Conservation (phyloP, 2,113 vertebrate genomes). For the Melanerpes aurifrons region DNA sequence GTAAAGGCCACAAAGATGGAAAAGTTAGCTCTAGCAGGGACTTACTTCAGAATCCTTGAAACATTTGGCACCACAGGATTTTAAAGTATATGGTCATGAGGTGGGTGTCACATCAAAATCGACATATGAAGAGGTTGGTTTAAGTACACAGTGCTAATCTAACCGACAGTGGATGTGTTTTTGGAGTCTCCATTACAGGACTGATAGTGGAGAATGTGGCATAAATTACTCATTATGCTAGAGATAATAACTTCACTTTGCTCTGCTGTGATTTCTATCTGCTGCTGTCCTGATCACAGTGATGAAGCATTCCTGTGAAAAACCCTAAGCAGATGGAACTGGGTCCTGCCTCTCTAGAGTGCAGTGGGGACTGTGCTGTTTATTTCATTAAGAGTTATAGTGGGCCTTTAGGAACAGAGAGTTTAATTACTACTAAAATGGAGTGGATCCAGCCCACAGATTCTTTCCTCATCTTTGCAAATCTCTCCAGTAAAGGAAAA, state of each 20-base stretch:
- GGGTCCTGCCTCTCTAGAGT: neutral
- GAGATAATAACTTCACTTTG: neutral
- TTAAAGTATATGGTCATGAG: neutral
- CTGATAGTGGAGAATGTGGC: neutral
- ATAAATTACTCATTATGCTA: neutral
- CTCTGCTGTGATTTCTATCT: slow-evolving; percentile 6
- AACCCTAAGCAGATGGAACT: neutral
- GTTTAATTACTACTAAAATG: slow-evolving; percentile 2
- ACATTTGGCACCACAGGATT: neutral
- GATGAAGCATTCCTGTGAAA: neutral
- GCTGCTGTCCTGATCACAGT: neutral
- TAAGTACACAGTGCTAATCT: neutral
- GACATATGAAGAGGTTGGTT: neutral
- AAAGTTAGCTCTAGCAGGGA: neutral
- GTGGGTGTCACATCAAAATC: neutral
- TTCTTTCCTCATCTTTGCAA: slow-evolving; percentile 33
- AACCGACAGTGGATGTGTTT: neutral
- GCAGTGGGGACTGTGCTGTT: neutral
- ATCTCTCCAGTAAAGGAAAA: neutral
- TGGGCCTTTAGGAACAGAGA: neutral
- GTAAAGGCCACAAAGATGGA: slow-evolving; percentile 18
- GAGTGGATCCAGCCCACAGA: neutral
- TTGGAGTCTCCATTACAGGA: neutral
- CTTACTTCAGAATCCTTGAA: neutral
- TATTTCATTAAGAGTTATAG: neutral